These are phyloP conservation scores for Allolobophora icterica DNA, from an alignment of 2,888 invertebrate genomes.

Conservation along the genomic window DNA sequence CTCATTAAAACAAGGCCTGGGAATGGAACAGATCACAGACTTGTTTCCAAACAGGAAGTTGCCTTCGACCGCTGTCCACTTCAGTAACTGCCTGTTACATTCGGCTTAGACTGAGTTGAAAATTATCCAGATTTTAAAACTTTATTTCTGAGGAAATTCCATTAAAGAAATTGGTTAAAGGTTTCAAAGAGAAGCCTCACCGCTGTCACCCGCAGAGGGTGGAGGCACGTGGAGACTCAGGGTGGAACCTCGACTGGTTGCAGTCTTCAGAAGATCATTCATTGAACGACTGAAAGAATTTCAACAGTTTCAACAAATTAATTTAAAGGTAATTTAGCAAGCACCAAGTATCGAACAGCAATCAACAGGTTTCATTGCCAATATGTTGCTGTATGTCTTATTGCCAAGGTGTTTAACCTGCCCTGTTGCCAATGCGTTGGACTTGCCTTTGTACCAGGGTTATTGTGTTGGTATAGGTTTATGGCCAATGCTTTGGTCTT, in stretches of 20 bases:
- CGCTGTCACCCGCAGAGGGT: not conserved
- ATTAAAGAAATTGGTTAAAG: no score
- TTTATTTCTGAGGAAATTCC: not conserved
- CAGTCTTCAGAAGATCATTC: not conserved
- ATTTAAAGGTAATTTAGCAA: not conserved
- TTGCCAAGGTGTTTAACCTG: no score
- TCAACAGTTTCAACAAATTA: not conserved
- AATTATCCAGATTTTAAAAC: not conserved
- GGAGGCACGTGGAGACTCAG: not conserved
- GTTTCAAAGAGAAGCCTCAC: not conserved
- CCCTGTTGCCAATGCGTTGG: no score
- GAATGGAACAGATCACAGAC: not conserved
- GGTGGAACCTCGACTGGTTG: not conserved
- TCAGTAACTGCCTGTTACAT: not conserved
- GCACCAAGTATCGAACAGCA: not conserved
- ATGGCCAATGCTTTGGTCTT: no score
- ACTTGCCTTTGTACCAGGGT: no score
- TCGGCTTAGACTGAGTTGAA: not conserved
- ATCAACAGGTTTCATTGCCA: not conserved
- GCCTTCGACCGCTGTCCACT: not conserved
- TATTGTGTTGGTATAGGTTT: no score
- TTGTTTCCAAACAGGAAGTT: not conserved
- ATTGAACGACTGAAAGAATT: not conserved
- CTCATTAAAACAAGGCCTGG: not conserved
- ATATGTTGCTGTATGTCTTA: not conserved